Evolutionary conservation across 2,888 invertebrate genomes (phyloP), one percentile per base, ranked within the genome.

Genomic region (Cactoblastis cactorum): DNA sequence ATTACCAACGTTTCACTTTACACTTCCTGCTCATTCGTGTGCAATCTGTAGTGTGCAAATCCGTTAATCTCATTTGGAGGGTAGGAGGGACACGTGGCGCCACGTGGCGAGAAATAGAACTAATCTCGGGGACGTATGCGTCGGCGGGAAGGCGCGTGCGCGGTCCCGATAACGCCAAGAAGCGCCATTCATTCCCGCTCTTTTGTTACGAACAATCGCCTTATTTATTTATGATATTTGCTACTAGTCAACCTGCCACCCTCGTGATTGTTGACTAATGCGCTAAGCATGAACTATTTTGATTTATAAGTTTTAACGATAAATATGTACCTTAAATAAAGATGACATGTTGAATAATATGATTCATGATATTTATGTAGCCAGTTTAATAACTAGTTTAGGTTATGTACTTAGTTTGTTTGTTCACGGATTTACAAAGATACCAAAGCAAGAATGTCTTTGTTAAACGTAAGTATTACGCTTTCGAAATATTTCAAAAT

Each of bases 31-130:
- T 71, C 74, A 86, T 86, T 88, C 83, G 83, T 86, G 88, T 88
- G 85, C 88, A 89, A 88, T 89, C 86, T 87, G 89, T 87, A 88
- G 88, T 87, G 86, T 82, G 84, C 83, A 88, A 88, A 89, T 89
- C 89, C 86, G 86, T 81, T 89, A 89, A 89, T 89, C 88, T 89
- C 77, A 83, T 88, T 87, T 83, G 74, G 83, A 75, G 84, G 83
- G 83, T 80, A 80, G 77, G 60, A 55, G 53, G 61, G 63, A 77
- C 88, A 87, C 89, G 88, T 83, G 87, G 82, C 87, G 87, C 80
- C 88, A 83, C 88, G 88, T 86, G 87, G 72, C 86, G 58, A 67
- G 70, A 80, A 86, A 88, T 87, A 83, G 74, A 87, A 87, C 84
- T 87, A 88, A 89, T 88, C 89, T 88, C 73, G 71, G 73, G 66